A percentile compares a stretch with the other conserved stretches of the same genome.
Evolutionary conservation across 1,140 invertebrate species (phyloP).

Genomic region (Steinernema feltiae): DNA sequence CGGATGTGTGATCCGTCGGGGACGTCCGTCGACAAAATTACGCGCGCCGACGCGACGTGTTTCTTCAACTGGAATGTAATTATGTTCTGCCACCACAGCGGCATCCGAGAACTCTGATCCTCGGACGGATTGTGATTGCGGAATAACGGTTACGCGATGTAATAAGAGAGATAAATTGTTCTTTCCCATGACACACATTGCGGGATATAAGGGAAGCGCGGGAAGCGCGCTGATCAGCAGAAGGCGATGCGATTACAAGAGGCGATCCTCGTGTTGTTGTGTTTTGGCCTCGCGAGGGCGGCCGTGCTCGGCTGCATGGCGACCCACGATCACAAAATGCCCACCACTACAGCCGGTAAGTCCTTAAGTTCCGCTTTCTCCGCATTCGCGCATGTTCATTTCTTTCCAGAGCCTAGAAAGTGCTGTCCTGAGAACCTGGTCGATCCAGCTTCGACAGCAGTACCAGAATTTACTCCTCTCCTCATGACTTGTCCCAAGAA

Average conservation of each 20-base stretch:
- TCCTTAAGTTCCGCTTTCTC: neutral
- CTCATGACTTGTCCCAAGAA: neutral
- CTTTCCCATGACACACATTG: neutral
- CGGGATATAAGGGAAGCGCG: neutral
- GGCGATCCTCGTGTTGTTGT: neutral
- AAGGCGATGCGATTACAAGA: neutral
- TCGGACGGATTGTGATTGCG: too few species aligned
- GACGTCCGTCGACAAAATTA: slow-evolving; percentile 32
- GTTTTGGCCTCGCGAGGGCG: too few species aligned
- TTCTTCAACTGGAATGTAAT: slow-evolving; percentile 40
- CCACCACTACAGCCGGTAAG: neutral
- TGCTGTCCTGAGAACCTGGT: neutral
- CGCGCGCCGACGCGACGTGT: slow-evolving; percentile 37
- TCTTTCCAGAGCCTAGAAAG: neutral
- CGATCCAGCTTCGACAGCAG: neutral
- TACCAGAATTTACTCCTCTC: neutral
- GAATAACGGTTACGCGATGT: neutral
- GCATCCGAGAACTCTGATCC: slow-evolving; percentile 37
- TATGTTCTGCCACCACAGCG: slow-evolving; percentile 41
- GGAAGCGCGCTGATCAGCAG: neutral
- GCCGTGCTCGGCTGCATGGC: neutral
- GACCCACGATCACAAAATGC: neutral
- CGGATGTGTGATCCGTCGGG: slow-evolving; percentile 40
- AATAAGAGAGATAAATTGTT: slow-evolving; percentile 2
- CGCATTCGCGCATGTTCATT: neutral